Evolutionary conservation across 2,888 invertebrate species (phyloP).

Genomic region (Clivina fossor): DNA sequence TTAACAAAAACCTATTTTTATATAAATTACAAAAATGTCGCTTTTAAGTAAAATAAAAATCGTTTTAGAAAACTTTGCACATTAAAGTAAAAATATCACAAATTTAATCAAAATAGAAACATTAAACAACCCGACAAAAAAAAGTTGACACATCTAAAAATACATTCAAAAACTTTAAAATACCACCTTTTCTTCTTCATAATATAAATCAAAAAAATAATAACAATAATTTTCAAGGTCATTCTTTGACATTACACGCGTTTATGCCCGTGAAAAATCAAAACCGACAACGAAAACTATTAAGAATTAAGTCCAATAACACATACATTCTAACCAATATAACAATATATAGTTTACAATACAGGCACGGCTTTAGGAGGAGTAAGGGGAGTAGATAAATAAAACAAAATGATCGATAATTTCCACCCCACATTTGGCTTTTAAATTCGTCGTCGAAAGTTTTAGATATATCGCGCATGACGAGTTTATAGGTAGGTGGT

Average conservation of each 20-base stretch:
- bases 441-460: conserved; percentile 14
- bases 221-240: conserved; percentile 21
- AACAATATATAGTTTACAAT: no score
- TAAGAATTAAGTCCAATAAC: no score
- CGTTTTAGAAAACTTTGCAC: no score
- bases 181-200: not conserved
- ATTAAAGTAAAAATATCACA: no score
- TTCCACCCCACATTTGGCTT: conserved; percentile 33
- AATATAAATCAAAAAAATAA: not conserved
- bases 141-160: not conserved
- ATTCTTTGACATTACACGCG: conserved; percentile 8
- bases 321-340: no score
- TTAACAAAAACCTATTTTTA: no score
- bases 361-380: not conserved
- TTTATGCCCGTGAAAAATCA: conserved; percentile 22
- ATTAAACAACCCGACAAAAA: no score
- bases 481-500: no score
- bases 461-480: conserved; percentile 18
- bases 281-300: not conserved
- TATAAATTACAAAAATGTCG: no score
- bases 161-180: not conserved
- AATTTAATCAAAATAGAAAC: no score
- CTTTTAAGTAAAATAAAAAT: no score
- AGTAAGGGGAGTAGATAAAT: conserved; percentile 27
- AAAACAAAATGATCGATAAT: conserved; percentile 38